Evolutionary conservation across 92 coral and sea anemone genomes (phyloP).

Genomic region (Diadumene lineata): DNA sequence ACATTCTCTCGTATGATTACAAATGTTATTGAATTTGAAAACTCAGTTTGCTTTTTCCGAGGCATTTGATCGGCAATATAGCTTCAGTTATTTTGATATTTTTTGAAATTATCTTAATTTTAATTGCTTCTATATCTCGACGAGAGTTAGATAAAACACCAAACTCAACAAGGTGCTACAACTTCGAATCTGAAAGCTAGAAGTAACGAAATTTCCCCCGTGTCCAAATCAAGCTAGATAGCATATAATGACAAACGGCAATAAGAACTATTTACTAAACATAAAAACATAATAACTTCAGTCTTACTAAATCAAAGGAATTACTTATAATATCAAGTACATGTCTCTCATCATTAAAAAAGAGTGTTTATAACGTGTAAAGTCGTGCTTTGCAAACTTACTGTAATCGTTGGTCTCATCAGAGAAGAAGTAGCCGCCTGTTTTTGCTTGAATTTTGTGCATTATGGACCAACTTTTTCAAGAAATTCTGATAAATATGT

Average conservation of each 20-base stretch:
- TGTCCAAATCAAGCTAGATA: not conserved
- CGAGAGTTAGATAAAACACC: too few relatives aligned
- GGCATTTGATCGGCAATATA: too few relatives aligned
- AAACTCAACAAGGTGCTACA: too few relatives aligned
- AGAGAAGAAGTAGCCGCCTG: constrained; percentile 47
- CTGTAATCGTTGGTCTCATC: constrained; percentile 34
- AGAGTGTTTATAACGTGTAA: not conserved
- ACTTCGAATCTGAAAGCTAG: too few relatives aligned
- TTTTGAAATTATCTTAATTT: too few relatives aligned
- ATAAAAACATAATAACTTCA: not conserved
- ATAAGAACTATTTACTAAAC: not conserved
- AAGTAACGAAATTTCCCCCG: not conserved
- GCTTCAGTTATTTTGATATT: too few relatives aligned
- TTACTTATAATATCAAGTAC: not conserved
- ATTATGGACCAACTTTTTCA: constrained; percentile 26
- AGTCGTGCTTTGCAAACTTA: not conserved
- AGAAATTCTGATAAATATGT: too few relatives aligned
- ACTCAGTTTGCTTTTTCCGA: too few relatives aligned
- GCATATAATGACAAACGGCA: not conserved
- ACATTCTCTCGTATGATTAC: too few relatives aligned
- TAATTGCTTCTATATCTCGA: too few relatives aligned
- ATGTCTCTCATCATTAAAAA: too few relatives aligned
- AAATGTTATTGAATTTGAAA: too few relatives aligned
- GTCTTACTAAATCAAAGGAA: not conserved
- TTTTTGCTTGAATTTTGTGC: constrained; percentile 49